Evolutionary conservation across 2,113 vertebrate species (phyloP), one percentile per base, ranked within the genome.

Genomic region (Tragelaphus buxtoni): DNA sequence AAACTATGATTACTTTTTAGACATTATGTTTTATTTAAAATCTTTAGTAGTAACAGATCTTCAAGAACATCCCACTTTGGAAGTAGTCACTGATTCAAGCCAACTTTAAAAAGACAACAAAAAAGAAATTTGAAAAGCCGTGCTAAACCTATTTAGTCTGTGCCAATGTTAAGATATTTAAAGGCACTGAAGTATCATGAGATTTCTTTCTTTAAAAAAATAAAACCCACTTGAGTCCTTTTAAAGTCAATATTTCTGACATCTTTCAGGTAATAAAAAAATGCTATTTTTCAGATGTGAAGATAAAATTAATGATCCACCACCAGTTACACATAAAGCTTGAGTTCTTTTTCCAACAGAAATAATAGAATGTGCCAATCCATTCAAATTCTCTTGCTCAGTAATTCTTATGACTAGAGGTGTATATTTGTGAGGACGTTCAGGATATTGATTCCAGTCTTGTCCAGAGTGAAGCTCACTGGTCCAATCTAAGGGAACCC

Each of bases 191-290:
- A 60, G 55, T 61, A 92, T 69, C 47, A 56, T 76, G 9, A 76
- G 76, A 77, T 79, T 91, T 63, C 35, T 93, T 91, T 61, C 83
- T 93, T 88, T 58, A 55, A 93, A 92, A 95, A 95, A 85, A 14
- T 63, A 92, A 96, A 97, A 83, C 3, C 16, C 56, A 69, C 35
- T 63, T 95, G 6, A 97, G 49, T 86, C 69, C n/a, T 96, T 79
- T 94, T 87, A 94, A 97, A 97, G 58, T 80, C 53, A 84, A 20
- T 82, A 97, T 91, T 77, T 80, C 86, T 83, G 45, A 90, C 56
- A 95, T 69, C n/a, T 92, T 93, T 84, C 17, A 90, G 49, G n/a
- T 51, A 91, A 95, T 83, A 81, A 88, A 88, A 83, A 95, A 91
- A 84, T 69, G 47, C 32, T 92, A 35, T 39, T 88, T 96, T 95